A percentile compares a stretch with the other conserved stretches of the same genome.
Conservation (phyloP, 92 coral and sea anemone genomes). For the Palythoa caribaeorum region DNA sequence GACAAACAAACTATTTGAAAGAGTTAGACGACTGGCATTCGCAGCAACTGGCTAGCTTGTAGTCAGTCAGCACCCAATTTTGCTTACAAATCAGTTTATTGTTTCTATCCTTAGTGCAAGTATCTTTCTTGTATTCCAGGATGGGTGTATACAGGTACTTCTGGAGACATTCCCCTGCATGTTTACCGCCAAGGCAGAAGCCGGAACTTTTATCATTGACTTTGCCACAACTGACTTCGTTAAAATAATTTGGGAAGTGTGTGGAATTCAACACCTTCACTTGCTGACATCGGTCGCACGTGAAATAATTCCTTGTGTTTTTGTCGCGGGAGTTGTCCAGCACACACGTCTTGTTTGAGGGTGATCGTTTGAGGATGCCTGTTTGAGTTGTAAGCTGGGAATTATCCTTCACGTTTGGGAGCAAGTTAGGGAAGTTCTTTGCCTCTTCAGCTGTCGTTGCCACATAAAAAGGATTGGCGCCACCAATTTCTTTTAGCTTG, state of each 20-base stretch:
- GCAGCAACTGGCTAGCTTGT: not conserved
- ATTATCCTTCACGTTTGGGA: constrained; percentile 16
- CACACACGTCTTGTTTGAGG: not conserved
- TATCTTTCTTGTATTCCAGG: not conserved
- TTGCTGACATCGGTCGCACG: constrained; percentile 35
- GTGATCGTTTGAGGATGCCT: too few relatives aligned
- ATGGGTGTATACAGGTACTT: not conserved
- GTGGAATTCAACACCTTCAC: not conserved
- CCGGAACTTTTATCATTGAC: not conserved
- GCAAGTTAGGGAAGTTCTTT: constrained; percentile 9
- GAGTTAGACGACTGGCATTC: not conserved
- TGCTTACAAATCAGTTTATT: not conserved
- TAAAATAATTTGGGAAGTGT: not conserved
- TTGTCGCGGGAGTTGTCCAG: not conserved
- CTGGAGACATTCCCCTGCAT: not conserved
- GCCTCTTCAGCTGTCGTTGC: constrained; percentile 24
- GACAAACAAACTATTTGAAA: too few relatives aligned
- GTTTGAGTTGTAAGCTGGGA: not conserved
- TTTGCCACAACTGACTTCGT: constrained; percentile 22
- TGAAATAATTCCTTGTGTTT: not conserved
- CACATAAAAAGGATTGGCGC: constrained; percentile 30
- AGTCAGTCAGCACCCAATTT: not conserved
- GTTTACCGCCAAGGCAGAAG: not conserved
- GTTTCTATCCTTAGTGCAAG: not conserved
- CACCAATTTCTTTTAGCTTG: constrained; percentile 29